phyloP scores from a whole-genome alignment of 1,140 invertebrate species.

The Drosophila nigrodunni region DNA sequence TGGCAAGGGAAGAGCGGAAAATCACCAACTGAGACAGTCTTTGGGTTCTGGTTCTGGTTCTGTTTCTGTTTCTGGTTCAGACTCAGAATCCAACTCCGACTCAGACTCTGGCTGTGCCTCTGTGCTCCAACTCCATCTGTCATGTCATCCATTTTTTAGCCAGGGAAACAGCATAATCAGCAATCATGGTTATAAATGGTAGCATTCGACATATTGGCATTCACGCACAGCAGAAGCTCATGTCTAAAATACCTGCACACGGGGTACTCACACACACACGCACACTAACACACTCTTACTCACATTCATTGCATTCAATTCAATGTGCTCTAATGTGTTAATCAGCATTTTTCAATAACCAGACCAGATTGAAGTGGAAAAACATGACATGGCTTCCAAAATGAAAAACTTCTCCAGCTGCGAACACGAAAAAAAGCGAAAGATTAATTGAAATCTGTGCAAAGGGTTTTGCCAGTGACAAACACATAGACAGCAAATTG shows the following conservation, averaged over 20 bases:
- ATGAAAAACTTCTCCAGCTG: constrained; percentile 18
- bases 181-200: constrained; percentile 84
- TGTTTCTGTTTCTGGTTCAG: neutral
- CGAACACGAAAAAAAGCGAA: constrained; percentile 2
- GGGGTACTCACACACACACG: constrained; percentile 12
- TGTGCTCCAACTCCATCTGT: constrained; percentile 73
- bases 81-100: constrained; percentile 6
- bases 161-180: constrained; percentile 83
- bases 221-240: constrained; percentile 62
- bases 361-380: constrained; percentile 37
- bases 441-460: constrained; percentile 65
- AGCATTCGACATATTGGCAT: constrained; percentile 84
- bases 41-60: neutral
- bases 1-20: neutral
- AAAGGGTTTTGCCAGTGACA: constrained; percentile 59
- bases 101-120: constrained; percentile 57
- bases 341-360: constrained; percentile 82
- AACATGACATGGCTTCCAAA: constrained; percentile 6
- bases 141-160: constrained; percentile 83
- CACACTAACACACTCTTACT: constrained; percentile 34
- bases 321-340: constrained; percentile 77
- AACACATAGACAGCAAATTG: constrained; percentile 39
- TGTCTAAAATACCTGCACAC: constrained; percentile 35
- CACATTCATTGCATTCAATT: constrained; percentile 56
- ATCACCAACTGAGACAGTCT: too few species aligned